Percentiles rank a stretch among this genome's conserved stretches.
These are phyloP conservation scores for Anthophora plumipes DNA, from an alignment of 2,888 invertebrate genomes.

Conservation along the genomic window DNA sequence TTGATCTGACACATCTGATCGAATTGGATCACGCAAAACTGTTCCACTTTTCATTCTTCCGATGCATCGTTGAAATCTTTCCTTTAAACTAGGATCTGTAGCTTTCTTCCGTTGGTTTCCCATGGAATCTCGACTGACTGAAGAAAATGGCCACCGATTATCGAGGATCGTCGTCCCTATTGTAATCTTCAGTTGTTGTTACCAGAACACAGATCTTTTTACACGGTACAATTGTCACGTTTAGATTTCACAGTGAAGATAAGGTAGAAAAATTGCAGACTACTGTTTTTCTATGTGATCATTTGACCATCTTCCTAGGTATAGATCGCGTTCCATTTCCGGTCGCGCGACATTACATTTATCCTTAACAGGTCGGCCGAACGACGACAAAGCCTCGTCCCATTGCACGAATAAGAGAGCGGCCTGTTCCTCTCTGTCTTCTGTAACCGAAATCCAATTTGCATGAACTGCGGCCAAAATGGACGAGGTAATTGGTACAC, in stretches of 20 bases:
- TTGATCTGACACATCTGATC: no score
- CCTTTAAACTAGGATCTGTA: slow-evolving; percentile 12
- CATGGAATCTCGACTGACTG: slow-evolving; percentile 9
- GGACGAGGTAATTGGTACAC: slow-evolving; percentile 80
- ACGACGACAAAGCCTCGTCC: slow-evolving; percentile 54
- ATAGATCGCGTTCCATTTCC: slow-evolving; percentile 32
- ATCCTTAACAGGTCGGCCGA: slow-evolving; percentile 42
- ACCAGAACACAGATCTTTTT: slow-evolving; percentile 2
- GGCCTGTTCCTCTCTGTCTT: slow-evolving; percentile 61
- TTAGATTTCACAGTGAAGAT: background rate
- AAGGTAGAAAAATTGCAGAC: slow-evolving; percentile 45
- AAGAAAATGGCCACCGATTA: slow-evolving; percentile 54
- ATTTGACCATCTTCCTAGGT: slow-evolving; percentile 26
- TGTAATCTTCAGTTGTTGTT: slow-evolving; percentile 49
- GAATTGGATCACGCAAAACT: slow-evolving; percentile 50
- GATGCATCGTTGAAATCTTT: slow-evolving; percentile 16
- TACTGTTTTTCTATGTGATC: slow-evolving; percentile 27
- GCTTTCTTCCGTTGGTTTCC: slow-evolving; percentile 35
- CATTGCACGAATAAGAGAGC: slow-evolving; percentile 38
- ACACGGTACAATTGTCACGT: slow-evolving; percentile 8
- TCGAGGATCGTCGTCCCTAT: slow-evolving; percentile 51
- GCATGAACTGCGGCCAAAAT: slow-evolving; percentile 76
- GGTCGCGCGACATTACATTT: slow-evolving; percentile 57
- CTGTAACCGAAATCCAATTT: slow-evolving; percentile 81
- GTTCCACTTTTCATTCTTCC: slow-evolving; percentile 36